Evolutionary conservation across 2,113 vertebrate species (phyloP).

Genomic region (Craseonycteris thonglongyai): DNA sequence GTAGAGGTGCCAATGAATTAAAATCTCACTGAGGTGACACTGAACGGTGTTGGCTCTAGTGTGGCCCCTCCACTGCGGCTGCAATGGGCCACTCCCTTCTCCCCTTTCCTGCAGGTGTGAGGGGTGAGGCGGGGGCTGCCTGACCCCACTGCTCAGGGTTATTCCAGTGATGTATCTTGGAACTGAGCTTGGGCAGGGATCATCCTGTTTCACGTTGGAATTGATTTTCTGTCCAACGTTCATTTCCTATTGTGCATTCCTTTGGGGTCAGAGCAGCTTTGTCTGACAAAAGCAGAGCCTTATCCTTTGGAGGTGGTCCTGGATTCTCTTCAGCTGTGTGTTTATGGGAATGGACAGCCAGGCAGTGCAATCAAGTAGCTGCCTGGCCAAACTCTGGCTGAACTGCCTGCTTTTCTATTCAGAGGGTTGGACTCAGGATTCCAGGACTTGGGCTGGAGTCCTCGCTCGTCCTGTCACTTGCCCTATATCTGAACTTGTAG

Average conservation of each 20-base stretch:
- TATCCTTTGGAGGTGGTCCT: conserved; percentile 35
- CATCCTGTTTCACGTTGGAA: conserved; percentile 60
- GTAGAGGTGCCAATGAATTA: not conserved
- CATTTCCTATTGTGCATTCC: conserved; percentile 37
- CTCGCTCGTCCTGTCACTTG: not conserved
- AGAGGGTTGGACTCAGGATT: not conserved
- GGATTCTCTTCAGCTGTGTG: conserved; percentile 15
- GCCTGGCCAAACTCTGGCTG: not conserved
- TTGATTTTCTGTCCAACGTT: conserved; percentile 53
- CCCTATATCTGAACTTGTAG: not conserved
- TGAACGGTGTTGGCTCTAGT: accelerated
- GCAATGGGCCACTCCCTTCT: not conserved
- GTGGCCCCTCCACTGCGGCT: not conserved
- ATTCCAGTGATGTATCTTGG: conserved; percentile 42
- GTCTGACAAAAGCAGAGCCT: conserved; percentile 45
- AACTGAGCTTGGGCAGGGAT: conserved; percentile 41
- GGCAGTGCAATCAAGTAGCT: not conserved
- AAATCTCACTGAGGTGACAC: not conserved
- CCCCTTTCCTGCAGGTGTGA: not conserved
- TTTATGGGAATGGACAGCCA: conserved; percentile 18
- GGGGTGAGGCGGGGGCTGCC: not conserved
- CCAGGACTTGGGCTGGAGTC: not conserved
- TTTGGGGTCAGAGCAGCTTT: conserved; percentile 58
- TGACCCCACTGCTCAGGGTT: not conserved
- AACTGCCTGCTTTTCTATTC: not conserved